These are phyloP conservation scores for Megalops cyprinoides DNA, from an alignment of 2,797 vertebrate species.

Conservation along the genomic window DNA sequence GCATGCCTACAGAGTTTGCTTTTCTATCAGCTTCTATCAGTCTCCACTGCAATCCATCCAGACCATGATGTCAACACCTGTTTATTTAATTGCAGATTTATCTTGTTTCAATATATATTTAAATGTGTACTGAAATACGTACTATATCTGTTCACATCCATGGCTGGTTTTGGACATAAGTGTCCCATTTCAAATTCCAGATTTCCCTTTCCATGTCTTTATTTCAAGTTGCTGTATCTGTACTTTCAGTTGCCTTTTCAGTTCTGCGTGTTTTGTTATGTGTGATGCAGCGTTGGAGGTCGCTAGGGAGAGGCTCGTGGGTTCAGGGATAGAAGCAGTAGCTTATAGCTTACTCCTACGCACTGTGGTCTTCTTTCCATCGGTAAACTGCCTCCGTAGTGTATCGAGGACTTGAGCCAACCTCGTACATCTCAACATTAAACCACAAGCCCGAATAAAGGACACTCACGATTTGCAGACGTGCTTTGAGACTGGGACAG, in stretches of 20 bases:
- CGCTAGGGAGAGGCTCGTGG: constrained; percentile 12
- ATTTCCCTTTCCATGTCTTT: constrained; percentile 44
- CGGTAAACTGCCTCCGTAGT: background rate
- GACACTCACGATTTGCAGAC: constrained; percentile 13
- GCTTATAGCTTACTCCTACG: background rate
- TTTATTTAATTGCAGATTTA: constrained; percentile 42
- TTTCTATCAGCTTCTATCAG: constrained; percentile 80
- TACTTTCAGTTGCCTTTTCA: constrained; percentile 2
- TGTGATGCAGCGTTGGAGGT: constrained; percentile 49
- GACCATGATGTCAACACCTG: constrained; percentile 79
- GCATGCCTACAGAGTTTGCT: constrained; percentile 93
- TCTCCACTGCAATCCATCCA: constrained; percentile 77
- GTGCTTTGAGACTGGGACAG: constrained; percentile 10
- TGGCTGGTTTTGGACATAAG: constrained; percentile 70
- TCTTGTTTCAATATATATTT: constrained; percentile 44
- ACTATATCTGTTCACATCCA: constrained; percentile 50
- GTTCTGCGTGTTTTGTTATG: constrained; percentile 22
- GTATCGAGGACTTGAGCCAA: background rate
- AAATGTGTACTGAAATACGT: constrained; percentile 55
- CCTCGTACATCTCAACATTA: background rate
- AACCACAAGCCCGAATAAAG: constrained; percentile 9
- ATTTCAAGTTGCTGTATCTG: constrained; percentile 47
- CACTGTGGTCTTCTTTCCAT: background rate
- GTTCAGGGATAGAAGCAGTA: background rate
- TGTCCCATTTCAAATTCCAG: constrained; percentile 56